Evolutionary conservation across 2,113 vertebrate species (phyloP).

Genomic region (Bujurquina vittata): DNA sequence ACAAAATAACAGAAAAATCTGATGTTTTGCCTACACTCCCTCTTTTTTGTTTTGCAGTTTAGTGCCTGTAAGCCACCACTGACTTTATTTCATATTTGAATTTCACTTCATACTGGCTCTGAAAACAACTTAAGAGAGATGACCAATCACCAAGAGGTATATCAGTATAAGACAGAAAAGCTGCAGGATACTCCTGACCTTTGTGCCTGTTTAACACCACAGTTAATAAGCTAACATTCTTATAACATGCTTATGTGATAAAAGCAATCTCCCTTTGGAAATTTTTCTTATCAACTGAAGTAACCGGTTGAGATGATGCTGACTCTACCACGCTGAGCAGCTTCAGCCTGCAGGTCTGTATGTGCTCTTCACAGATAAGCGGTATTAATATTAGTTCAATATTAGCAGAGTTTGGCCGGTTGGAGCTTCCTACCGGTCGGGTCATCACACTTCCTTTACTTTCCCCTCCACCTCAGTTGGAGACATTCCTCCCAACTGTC

Average conservation of each 20-base stretch:
- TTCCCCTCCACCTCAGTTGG: neutral
- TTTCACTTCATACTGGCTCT: neutral
- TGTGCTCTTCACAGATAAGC: slow-evolving; percentile 9
- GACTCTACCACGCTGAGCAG: neutral
- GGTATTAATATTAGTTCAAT: neutral
- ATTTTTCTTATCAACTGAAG: neutral
- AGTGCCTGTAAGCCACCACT: neutral
- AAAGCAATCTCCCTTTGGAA: neutral
- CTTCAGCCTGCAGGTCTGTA: neutral
- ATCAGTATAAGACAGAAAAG: neutral
- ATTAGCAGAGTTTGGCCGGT: slow-evolving; percentile 15
- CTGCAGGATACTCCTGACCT: neutral
- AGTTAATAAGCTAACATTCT: neutral
- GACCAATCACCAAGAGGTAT: neutral
- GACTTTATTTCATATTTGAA: neutral
- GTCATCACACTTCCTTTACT: slow-evolving; percentile 26
- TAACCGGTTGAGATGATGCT: neutral
- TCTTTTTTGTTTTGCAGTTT: no score
- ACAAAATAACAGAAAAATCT: no score
- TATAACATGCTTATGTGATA: neutral
- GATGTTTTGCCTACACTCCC: no score
- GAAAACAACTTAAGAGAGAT: neutral
- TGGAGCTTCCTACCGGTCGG: slow-evolving; percentile 8
- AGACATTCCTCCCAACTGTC: slow-evolving; percentile 6
- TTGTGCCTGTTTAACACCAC: neutral